Base-by-base conservation (phyloP, 92 coral and sea anemone genomes). In the Palythoa heliodiscus region DNA sequence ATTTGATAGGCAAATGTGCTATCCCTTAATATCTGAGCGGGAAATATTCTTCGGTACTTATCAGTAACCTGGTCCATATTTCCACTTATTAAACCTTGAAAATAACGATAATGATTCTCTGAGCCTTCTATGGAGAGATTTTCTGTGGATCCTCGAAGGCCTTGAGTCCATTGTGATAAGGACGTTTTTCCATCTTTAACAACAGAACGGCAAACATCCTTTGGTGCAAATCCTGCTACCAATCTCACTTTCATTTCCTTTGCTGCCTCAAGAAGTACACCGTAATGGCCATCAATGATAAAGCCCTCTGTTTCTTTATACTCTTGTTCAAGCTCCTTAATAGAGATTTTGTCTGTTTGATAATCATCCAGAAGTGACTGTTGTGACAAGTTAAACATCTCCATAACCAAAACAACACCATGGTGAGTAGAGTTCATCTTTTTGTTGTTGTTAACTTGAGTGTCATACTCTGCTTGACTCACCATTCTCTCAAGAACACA, bases 401-500 rank as follows among this genome's bases (percentile, higher is more conserved):
- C 97, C 88, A 91, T 69, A 19, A 93, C 90, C 5, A 89, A 84
- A 29, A 80, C 86, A 40, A 81, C 92, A 55, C 39, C 83, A 52
- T 82, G 38, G 11, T 79, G 74, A n/a, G 35, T 29, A 29, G 85
- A 87, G 10, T 84, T 82, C 0, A 61, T 61, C 7, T 47, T 43
- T 3, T 79, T 63, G 17, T 73, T 50, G 15, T 48, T 9, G 52
- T 48, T 43, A n/a, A 15, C 23, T 40, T 43, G 48, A 12, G 85
- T 80, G 37, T 83, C 39, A 11, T 79, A 68, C 78, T 89, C 76
- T 39, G 87, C 79, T 40, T 91, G 93, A 20, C 94, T 69, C 11
- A 88, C 93, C 97, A 93, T 93, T 85, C 94, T 88, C 82, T 93
- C 94, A 37, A 93, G 88, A 17, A 93, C 89, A 85, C 94, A 93